Evolutionary conservation across 2,797 vertebrate species (phyloP).

Genomic region (Crenuchus spilurus): DNA sequence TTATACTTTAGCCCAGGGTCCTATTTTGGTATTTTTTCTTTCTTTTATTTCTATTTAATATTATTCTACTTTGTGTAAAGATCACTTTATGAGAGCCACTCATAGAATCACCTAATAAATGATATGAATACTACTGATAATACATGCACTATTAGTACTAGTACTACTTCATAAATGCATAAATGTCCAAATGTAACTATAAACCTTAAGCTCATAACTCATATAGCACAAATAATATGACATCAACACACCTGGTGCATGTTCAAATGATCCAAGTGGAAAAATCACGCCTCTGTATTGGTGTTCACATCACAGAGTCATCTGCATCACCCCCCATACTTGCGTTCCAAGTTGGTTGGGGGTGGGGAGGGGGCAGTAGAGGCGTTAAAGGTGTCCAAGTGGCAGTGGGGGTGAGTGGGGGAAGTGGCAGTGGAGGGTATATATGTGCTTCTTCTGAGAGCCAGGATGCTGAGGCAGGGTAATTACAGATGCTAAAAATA

Average conservation of each 20-base stretch:
- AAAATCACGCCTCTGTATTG: slow-evolving; percentile 71
- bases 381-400: slow-evolving; percentile 26
- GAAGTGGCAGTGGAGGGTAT: slow-evolving; percentile 41
- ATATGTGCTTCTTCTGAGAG: slow-evolving; percentile 62
- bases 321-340: slow-evolving; percentile 66
- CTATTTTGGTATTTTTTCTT: too few relatives aligned
- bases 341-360: slow-evolving; percentile 65
- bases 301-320: slow-evolving; percentile 52
- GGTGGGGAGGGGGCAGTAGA: slow-evolving; percentile 70
- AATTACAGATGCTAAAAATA: slow-evolving; percentile 83
- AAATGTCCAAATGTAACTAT: not conserved
- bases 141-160: too few relatives aligned
- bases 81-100: too few relatives aligned
- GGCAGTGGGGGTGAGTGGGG: slow-evolving; percentile 64
- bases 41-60: too few relatives aligned
- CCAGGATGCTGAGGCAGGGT: slow-evolving; percentile 72
- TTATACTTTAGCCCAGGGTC: too few relatives aligned
- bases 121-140: too few relatives aligned
- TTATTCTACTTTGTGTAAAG: too few relatives aligned
- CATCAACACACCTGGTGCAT: slow-evolving; percentile 39
- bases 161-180: not conserved
- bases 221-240: not conserved
- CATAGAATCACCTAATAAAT: too few relatives aligned
- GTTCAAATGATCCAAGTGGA: slow-evolving; percentile 63
- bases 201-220: not conserved